phyloP scores from a whole-genome alignment of 2,888 invertebrate species.

The Synanthedon tipuliformis region DNA sequence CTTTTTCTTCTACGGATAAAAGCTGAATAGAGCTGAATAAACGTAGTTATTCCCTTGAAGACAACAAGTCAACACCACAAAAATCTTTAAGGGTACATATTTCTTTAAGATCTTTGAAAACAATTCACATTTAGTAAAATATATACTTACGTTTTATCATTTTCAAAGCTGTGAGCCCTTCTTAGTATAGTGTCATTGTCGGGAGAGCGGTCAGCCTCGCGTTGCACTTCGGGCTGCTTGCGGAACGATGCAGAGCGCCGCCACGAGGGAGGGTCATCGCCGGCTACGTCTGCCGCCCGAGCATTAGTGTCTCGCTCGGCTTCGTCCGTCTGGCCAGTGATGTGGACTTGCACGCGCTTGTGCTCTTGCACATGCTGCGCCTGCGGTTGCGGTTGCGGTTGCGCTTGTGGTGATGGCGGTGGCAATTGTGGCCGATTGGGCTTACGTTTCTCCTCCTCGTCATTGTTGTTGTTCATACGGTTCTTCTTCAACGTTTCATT shows the following conservation, averaged over 20 bases:
- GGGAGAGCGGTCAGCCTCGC: slow-evolving; percentile 16
- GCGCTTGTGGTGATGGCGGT: slow-evolving; percentile 15
- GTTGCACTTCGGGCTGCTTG: slow-evolving; percentile 35
- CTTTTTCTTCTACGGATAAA: too few relatives aligned
- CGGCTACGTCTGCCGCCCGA: slow-evolving; percentile 28
- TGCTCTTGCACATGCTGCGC: not conserved
- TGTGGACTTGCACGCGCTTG: slow-evolving; percentile 40
- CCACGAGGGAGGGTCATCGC: slow-evolving; percentile 53
- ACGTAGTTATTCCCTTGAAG: too few relatives aligned
- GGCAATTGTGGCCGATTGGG: slow-evolving; percentile 28
- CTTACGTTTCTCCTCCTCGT: slow-evolving; percentile 27
- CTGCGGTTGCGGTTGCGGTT: not conserved
- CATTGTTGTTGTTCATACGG: slow-evolving; percentile 37
- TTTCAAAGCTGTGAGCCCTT: slow-evolving; percentile 88
- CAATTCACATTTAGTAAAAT: too few relatives aligned
- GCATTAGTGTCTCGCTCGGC: slow-evolving; percentile 41
- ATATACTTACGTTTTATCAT: slow-evolving; percentile 85
- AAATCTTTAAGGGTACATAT: too few relatives aligned
- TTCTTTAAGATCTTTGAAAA: too few relatives aligned
- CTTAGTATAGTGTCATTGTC: slow-evolving; percentile 71
- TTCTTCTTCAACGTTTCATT: slow-evolving; percentile 39
- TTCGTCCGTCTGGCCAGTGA: slow-evolving; percentile 55
- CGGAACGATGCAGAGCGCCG: slow-evolving; percentile 52
- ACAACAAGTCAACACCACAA: too few relatives aligned
- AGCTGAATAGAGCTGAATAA: too few relatives aligned